Percentiles rank a stretch among this genome's conserved stretches.
These are phyloP conservation scores for Promerops cafer DNA, from an alignment of 2,113 vertebrate genomes.

Conservation along the genomic window DNA sequence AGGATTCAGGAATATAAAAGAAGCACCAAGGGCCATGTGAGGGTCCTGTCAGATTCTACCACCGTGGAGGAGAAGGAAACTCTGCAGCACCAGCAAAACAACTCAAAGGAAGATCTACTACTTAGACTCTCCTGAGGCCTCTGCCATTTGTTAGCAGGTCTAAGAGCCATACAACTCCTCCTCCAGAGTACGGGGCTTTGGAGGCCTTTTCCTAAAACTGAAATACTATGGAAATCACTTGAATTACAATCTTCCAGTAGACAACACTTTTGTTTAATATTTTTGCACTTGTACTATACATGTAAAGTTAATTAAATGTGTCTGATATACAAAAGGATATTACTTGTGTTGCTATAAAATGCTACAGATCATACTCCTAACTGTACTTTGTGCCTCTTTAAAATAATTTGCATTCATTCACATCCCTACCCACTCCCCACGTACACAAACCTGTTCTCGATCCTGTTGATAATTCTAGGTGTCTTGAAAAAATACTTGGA, in stretches of 20 bases:
- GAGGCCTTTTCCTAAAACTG: background rate
- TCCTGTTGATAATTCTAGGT: constrained; percentile 11
- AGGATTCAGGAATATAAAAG: background rate
- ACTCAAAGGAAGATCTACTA: background rate
- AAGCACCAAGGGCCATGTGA: background rate
- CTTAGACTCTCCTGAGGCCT: background rate
- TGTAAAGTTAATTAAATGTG: background rate
- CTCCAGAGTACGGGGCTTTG: background rate
- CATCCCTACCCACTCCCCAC: background rate
- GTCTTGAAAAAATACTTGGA: background rate
- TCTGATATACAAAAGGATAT: background rate
- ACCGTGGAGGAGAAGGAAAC: accelerated
- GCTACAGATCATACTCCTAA: background rate
- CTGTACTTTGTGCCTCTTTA: background rate
- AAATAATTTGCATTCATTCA: background rate
- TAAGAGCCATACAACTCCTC: background rate
- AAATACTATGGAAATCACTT: background rate
- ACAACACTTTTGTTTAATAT: background rate
- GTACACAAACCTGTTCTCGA: background rate
- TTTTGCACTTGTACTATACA: background rate
- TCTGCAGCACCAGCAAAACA: background rate
- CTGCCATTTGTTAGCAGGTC: background rate
- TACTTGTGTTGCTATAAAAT: background rate
- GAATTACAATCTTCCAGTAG: background rate
- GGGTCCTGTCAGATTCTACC: background rate